Evolutionary conservation across 35 echinoderm and acorn worm genomes (phyloP), one percentile per base, ranked within the genome.

Genomic region (Anneissia japonica): DNA sequence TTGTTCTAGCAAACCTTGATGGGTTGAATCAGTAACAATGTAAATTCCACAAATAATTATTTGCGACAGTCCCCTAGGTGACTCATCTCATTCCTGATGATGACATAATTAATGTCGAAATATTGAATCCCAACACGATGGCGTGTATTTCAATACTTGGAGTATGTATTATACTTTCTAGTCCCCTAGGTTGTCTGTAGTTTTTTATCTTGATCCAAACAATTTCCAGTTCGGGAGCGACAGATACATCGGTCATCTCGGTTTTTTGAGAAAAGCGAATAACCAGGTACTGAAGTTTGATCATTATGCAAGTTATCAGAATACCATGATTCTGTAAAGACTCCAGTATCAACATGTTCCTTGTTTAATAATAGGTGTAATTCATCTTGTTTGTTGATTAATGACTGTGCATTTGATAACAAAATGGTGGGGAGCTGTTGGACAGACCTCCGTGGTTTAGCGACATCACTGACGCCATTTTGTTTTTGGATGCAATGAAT

Each of bases 191-290:
- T 31, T 86, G 89, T 23, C 83, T 46, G 23, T 55, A 30, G 37
- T 83, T 83, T 72, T 81, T 30, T 19, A 91, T 73, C 86, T 81
- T 77, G 2, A 86, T 45, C 83, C 89, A 91, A 38, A 91, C 34
- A 29, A 85, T 41, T 56, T 91, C 89, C 31, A 91, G 84, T 56
- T 86, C 76, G 14, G 40, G 40, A 43, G 40, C 4, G 4, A 43
- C 40, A 43, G 40, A 6, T 43, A 43, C 40, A 43, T 43, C 40
- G 40, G 14, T 14, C 40, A 43, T 43, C 40, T 43, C 40, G 40
- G 14, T 43, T 43, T 14, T 14, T 43, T 43, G 14, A 43, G 40
- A 43, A 43, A 43, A 43, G 14, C n/a, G n/a, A n/a, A n/a, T n/a
- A n/a, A n/a, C n/a, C n/a, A n/a, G n/a, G n/a, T n/a, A n/a, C n/a